Conservation (phyloP, 2,888 invertebrate species). For the Arge pagana region DNA sequence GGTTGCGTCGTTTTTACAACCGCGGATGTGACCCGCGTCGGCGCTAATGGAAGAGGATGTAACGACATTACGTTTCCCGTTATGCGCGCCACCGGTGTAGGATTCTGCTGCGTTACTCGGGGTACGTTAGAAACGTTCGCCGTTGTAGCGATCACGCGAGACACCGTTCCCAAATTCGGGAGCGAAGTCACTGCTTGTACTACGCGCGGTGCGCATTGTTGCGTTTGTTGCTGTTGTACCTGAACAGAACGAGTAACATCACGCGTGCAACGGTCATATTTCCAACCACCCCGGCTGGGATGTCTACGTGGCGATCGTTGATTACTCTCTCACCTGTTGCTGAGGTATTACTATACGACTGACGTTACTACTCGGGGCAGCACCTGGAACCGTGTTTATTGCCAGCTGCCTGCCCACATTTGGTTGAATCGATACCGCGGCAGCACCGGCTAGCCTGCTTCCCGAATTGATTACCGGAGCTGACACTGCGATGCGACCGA, state of each 20-base stretch:
- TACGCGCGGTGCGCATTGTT: conserved; percentile 45
- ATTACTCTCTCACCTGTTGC: conserved; percentile 42
- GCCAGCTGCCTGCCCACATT: conserved; percentile 48
- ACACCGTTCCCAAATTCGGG: conserved; percentile 47
- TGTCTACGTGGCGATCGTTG: not conserved
- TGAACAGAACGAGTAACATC: no score
- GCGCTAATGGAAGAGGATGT: conserved; percentile 49
- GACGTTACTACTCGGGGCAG: conserved; percentile 45
- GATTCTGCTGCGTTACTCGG: conserved; percentile 46
- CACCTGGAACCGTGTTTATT: conserved; percentile 45
- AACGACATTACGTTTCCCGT: conserved; percentile 48
- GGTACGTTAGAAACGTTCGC: conserved; percentile 43
- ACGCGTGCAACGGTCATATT: no score
- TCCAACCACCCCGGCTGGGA: no score
- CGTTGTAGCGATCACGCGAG: conserved; percentile 50
- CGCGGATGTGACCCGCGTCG: conserved; percentile 44
- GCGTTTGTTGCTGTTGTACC: conserved; percentile 28
- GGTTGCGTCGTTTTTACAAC: conserved; percentile 46
- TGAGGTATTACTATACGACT: conserved; percentile 54
- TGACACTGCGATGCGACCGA: conserved; percentile 52
- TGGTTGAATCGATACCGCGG: conserved; percentile 49
- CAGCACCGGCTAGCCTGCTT: conserved; percentile 47
- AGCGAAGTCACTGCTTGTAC: conserved; percentile 53
- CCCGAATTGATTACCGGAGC: conserved; percentile 49
- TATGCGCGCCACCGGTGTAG: conserved; percentile 51